Evolutionary conservation across 2,888 invertebrate species (phyloP).

Genomic region (Lucinisca nassula): DNA sequence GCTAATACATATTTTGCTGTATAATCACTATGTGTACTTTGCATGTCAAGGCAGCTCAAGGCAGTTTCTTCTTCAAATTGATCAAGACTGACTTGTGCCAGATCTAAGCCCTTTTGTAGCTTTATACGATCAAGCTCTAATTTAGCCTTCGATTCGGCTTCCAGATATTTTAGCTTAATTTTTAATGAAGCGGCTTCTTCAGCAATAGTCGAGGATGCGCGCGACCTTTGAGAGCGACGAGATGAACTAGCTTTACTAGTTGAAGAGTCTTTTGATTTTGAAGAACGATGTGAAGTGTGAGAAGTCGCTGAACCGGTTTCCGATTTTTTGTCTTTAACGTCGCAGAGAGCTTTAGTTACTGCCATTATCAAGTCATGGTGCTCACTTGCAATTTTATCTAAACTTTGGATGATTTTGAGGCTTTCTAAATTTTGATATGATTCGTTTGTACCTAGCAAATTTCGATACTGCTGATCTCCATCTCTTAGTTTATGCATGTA

Average conservation of each 20-base stretch:
- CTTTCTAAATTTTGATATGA: not conserved
- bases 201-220: not conserved
- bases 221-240: too few species aligned
- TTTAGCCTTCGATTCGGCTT: not conserved
- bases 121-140: constrained; percentile 1
- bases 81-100: constrained; percentile 1
- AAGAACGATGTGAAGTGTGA: not conserved
- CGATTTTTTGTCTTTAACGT: too few species aligned
- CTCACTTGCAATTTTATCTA: not conserved
- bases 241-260: too few species aligned
- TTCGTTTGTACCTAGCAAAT: not conserved
- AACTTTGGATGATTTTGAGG: not conserved
- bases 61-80: not conserved
- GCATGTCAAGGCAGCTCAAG: not conserved
- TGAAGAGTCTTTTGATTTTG: too few species aligned
- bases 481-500: not conserved
- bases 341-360: too few species aligned
- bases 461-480: not conserved
- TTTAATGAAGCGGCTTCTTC: not conserved
- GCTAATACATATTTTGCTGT: not conserved
- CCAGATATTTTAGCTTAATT: constrained; percentile 13
- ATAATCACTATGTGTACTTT: not conserved
- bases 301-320: too few species aligned
- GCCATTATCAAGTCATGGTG: not conserved
- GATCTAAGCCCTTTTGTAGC: not conserved